phyloP scores from a whole-genome alignment of 2,113 vertebrate genomes.

The Emberiza fucata region DNA sequence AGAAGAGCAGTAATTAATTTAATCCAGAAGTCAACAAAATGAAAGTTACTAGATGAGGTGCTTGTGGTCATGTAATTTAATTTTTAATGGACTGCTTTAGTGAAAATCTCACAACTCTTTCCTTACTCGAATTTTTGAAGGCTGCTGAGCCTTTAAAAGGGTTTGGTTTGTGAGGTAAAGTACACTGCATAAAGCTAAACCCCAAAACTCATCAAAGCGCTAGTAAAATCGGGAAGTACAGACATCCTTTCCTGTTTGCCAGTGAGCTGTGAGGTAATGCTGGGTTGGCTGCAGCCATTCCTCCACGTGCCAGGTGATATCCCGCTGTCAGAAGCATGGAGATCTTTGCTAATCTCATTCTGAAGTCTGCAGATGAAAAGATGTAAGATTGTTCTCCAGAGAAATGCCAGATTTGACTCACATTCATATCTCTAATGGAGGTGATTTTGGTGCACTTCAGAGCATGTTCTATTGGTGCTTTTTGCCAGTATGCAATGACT shows the following conservation, averaged over 20 bases:
- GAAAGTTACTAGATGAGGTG: background rate
- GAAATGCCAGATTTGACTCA: background rate
- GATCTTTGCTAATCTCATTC: background rate
- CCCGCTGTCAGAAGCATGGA: background rate
- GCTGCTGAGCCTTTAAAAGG: background rate
- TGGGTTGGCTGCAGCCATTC: background rate
- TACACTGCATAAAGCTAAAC: background rate
- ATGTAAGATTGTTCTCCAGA: background rate
- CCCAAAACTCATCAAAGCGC: background rate
- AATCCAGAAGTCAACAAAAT: background rate
- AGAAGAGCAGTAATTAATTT: background rate
- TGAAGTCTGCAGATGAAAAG: background rate
- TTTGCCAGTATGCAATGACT: background rate
- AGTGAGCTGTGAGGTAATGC: background rate
- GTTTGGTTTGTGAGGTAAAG: background rate
- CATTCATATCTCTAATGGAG: rapidly evolving
- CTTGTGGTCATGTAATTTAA: background rate
- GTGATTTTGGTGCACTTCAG: background rate
- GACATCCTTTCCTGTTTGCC: background rate
- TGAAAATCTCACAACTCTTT: background rate
- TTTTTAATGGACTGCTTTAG: background rate
- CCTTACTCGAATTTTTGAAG: background rate
- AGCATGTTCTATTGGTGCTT: background rate
- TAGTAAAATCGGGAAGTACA: background rate
- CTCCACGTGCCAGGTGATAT: rapidly evolving